Evolutionary conservation across 64 coral and sea anemone genomes (phyloP).

Genomic region (Montipora efflorescens): DNA sequence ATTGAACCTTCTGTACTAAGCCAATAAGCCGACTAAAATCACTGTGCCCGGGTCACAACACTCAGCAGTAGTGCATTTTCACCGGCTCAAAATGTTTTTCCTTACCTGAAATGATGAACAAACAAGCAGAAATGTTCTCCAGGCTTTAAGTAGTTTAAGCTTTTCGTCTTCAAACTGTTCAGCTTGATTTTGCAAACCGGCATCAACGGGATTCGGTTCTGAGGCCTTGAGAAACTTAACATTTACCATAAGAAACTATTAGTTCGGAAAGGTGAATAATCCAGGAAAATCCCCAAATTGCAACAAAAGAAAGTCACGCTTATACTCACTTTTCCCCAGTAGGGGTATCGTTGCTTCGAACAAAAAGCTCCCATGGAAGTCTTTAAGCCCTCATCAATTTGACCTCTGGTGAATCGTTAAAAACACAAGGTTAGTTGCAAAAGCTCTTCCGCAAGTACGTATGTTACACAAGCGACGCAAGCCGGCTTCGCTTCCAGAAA

Average conservation of each 20-base stretch:
- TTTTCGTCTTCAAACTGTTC: slow-evolving; percentile 67
- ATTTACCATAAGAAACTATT: slow-evolving; percentile 2
- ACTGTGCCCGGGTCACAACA: too few species aligned
- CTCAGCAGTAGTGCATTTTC: neutral
- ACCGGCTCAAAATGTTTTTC: neutral
- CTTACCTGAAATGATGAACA: slow-evolving; percentile 76
- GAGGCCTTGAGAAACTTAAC: slow-evolving; percentile 42
- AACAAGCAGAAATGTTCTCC: slow-evolving; percentile 92
- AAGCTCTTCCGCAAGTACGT: too few species aligned
- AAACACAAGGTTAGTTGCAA: neutral
- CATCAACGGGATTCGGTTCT: neutral
- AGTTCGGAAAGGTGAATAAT: neutral
- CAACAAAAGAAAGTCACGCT: neutral
- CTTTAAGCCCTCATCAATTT: slow-evolving; percentile 77
- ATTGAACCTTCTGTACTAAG: too few species aligned
- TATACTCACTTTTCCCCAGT: slow-evolving; percentile 77
- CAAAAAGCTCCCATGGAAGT: slow-evolving; percentile 70
- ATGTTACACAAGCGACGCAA: too few species aligned
- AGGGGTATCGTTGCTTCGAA: slow-evolving; percentile 68
- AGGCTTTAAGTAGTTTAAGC: slow-evolving; percentile 86
- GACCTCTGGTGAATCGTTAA: slow-evolving; percentile 66
- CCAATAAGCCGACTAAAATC: too few species aligned
- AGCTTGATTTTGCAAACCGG: neutral
- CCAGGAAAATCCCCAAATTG: neutral
- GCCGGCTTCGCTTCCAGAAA: too few species aligned